Conservation (phyloP, 2,888 invertebrate species). For the Sepioteuthis lessoniana region DNA sequence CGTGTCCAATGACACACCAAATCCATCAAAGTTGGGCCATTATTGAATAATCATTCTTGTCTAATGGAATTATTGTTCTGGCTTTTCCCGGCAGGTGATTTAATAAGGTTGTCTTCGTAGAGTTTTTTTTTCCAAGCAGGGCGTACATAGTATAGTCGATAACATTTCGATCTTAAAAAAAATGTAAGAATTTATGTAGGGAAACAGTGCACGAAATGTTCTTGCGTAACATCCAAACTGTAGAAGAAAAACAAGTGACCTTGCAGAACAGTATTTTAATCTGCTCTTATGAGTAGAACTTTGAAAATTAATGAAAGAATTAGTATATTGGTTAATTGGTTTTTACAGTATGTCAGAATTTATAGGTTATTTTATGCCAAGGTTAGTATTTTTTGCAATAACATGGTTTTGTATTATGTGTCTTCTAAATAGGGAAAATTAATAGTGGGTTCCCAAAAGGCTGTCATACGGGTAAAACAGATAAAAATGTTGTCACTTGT, state of each 20-base stretch:
- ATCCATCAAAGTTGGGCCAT: not conserved
- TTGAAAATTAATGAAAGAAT: not conserved
- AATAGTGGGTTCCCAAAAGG: no score
- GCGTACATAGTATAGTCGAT: not conserved
- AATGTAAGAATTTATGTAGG: not conserved
- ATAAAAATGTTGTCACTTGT: no score
- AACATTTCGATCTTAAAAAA: not conserved
- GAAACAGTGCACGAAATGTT: not conserved
- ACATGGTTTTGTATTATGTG: no score
- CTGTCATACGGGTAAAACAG: no score
- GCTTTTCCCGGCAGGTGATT: not conserved
- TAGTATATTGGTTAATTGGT: not conserved
- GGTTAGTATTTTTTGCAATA: no score
- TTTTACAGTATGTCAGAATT: no score
- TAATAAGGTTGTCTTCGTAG: not conserved
- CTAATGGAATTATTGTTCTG: not conserved
- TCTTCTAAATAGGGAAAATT: no score
- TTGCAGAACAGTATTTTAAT: not conserved
- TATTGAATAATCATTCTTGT: conserved; percentile 14
- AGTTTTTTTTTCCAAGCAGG: not conserved
- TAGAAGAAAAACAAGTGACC: not conserved
- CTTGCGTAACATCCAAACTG: not conserved
- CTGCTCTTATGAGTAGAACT: not conserved
- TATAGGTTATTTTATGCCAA: no score
- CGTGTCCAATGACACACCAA: conserved; percentile 10